Conservation (phyloP, 2,797 vertebrate genomes). For the Arrhamphus sclerolepis region DNA sequence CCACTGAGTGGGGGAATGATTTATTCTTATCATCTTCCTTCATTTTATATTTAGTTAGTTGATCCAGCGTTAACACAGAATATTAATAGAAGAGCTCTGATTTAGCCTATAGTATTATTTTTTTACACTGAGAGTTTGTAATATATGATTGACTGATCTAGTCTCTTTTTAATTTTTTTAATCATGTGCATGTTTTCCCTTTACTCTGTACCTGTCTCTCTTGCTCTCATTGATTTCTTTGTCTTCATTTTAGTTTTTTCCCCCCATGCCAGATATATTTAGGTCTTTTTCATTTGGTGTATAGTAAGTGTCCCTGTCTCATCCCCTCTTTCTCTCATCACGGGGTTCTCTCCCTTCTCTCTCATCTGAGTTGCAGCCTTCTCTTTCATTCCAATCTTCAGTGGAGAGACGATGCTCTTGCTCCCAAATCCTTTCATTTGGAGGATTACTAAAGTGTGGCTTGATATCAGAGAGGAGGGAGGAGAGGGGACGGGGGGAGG, state of each 20-base stretch:
- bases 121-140: background rate
- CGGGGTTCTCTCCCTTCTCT: slow-evolving; percentile 53
- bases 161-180: background rate
- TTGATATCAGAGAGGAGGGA: slow-evolving; percentile 73
- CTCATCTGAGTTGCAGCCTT: slow-evolving; percentile 67
- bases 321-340: slow-evolving; percentile 43
- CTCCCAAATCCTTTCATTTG: slow-evolving; percentile 79
- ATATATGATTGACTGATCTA: background rate
- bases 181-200: background rate
- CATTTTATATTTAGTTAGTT: background rate
- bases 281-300: slow-evolving; percentile 35
- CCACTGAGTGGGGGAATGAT: too few species aligned
- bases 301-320: slow-evolving; percentile 30
- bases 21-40: too few species aligned
- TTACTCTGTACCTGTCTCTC: background rate
- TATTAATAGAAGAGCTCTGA: too few species aligned
- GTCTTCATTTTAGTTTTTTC: slow-evolving; percentile 33
- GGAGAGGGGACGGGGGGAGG: slow-evolving; percentile 14
- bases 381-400: slow-evolving; percentile 75
- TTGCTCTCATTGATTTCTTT: slow-evolving; percentile 24
- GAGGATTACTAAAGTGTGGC: slow-evolving; percentile 79
- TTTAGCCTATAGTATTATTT: background rate
- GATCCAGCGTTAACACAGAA: background rate
- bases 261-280: slow-evolving; percentile 25
- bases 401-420: slow-evolving; percentile 70